Conservation (phyloP, 2,888 invertebrate genomes). For the Orchesella flavescens region DNA sequence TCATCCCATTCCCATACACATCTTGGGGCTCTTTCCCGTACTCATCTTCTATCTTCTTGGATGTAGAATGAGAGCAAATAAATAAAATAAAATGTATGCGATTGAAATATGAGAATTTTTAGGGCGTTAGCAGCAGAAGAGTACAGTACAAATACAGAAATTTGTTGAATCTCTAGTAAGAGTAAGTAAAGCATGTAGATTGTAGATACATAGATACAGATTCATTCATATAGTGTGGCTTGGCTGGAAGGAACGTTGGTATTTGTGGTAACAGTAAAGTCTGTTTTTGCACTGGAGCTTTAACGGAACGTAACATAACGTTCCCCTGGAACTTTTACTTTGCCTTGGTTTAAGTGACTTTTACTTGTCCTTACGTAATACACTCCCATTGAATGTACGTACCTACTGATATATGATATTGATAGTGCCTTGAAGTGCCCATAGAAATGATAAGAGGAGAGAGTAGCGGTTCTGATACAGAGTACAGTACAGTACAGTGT, state of each 20-base stretch:
- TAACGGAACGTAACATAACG: too few relatives aligned
- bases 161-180: constrained; percentile 25
- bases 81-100: constrained; percentile 26
- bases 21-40: too few relatives aligned
- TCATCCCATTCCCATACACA: too few relatives aligned
- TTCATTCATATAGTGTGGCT: too few relatives aligned
- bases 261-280: constrained; percentile 24
- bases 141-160: not conserved
- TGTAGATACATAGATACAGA: too few relatives aligned
- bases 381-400: not conserved
- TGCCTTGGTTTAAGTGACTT: constrained; percentile 1
- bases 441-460: constrained; percentile 5
- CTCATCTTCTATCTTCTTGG: constrained; percentile 3
- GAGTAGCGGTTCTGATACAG: not conserved
- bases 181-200: too few relatives aligned
- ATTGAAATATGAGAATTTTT: constrained; percentile 45
- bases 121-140: not conserved
- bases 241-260: constrained; percentile 22
- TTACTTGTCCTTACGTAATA: constrained; percentile 10
- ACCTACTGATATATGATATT: not conserved
- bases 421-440: constrained; percentile 22
- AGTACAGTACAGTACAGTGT: not conserved
- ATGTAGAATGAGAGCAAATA: not conserved
- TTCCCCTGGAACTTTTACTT: not conserved
- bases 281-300: constrained; percentile 7